A percentile compares a stretch with the other conserved stretches of the same genome.
phyloP scores from a whole-genome alignment of 2,113 vertebrate genomes.

The Ptilonorhynchus violaceus region DNA sequence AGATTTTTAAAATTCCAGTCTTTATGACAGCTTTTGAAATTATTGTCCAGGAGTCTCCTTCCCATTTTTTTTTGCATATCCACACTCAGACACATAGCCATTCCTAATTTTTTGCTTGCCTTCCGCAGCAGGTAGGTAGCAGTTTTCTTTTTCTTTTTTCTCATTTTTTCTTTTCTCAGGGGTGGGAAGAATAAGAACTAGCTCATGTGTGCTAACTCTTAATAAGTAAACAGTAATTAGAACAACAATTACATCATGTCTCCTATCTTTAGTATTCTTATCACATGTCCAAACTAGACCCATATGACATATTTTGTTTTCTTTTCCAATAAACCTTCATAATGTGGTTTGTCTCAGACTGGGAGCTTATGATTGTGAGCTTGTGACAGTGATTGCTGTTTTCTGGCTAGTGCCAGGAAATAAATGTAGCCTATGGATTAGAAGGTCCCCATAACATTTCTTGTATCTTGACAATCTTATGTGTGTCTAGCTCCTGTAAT shows the following conservation, averaged over 20 bases:
- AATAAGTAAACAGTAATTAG: neutral
- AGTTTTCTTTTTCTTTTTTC: neutral
- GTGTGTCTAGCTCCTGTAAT: neutral
- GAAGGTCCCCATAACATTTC: neutral
- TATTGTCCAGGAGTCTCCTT: neutral
- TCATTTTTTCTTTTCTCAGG: neutral
- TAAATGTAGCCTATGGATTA: neutral
- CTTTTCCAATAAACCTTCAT: neutral
- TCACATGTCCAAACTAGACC: neutral
- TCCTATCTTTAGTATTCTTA: neutral
- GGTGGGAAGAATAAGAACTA: neutral
- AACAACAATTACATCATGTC: neutral
- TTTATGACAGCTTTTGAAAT: neutral
- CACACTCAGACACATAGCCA: neutral
- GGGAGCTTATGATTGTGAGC: neutral
- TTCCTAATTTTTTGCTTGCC: neutral
- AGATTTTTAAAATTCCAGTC: neutral
- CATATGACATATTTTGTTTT: neutral
- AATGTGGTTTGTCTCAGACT: neutral
- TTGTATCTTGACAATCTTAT: neutral
- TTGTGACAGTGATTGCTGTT: neutral
- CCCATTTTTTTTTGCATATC: neutral
- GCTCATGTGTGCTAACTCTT: neutral
- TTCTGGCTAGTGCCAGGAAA: neutral
- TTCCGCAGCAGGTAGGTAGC: neutral